A percentile compares a stretch with the other conserved stretches of the same genome.
These are phyloP conservation scores for Motacilla tschutschensis DNA, from an alignment of 2,113 vertebrate species.

Conservation along the genomic window DNA sequence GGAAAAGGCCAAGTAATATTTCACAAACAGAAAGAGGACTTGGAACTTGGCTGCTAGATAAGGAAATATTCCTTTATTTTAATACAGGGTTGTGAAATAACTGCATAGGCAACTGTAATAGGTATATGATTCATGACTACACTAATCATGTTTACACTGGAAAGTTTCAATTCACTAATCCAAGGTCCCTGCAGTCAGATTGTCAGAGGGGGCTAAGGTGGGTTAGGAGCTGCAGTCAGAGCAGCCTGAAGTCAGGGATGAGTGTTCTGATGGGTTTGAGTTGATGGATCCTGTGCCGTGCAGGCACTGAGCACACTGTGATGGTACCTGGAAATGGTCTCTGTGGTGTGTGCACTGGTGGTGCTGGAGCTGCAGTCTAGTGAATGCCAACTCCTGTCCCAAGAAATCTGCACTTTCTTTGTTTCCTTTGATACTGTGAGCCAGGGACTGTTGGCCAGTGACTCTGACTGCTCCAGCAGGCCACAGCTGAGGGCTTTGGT, in stretches of 20 bases:
- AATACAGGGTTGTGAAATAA: slow-evolving; percentile 22
- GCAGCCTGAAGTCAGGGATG: background rate
- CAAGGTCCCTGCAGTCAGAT: background rate
- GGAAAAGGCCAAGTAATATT: background rate
- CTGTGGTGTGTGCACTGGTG: background rate
- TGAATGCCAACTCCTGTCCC: background rate
- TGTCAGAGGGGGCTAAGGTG: background rate
- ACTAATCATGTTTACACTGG: slow-evolving; percentile 12
- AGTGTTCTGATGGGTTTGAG: background rate
- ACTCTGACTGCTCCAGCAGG: background rate
- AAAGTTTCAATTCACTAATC: background rate
- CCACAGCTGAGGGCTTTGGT: background rate
- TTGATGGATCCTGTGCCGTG: background rate
- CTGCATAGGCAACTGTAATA: background rate
- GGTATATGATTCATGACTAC: background rate
- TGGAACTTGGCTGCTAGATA: slow-evolving; percentile 7
- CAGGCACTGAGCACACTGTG: background rate
- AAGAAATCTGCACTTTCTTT: background rate
- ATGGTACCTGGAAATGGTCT: background rate
- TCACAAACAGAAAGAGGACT: background rate
- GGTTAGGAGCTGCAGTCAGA: background rate
- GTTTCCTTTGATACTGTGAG: background rate
- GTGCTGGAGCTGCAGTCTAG: background rate
- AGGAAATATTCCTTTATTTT: slow-evolving; percentile 12
- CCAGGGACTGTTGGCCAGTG: background rate